These are phyloP conservation scores for Xenops minutus DNA, from an alignment of 2,797 vertebrate species.

Conservation along the genomic window DNA sequence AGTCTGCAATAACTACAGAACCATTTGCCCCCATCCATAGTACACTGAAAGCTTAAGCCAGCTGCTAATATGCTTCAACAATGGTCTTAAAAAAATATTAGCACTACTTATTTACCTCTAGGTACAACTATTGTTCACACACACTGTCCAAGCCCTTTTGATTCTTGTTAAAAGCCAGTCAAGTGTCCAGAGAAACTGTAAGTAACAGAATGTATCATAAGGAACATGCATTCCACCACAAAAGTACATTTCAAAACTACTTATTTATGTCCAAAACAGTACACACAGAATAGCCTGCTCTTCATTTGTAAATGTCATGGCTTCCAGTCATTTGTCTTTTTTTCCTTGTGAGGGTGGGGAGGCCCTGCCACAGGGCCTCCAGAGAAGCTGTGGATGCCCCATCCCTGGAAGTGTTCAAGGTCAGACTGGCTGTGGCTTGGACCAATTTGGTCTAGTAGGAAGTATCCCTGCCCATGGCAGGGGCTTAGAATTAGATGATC, in stretches of 20 bases:
- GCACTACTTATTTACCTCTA: background rate
- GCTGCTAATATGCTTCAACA: background rate
- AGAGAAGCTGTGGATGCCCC: background rate
- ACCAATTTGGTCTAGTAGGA: background rate
- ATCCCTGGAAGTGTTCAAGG: background rate
- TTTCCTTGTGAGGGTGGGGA: fast-evolving
- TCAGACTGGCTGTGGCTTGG: background rate
- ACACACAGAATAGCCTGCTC: background rate
- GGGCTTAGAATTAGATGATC: background rate
- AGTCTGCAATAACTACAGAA: background rate
- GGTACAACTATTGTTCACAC: background rate
- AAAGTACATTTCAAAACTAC: background rate
- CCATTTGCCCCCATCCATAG: background rate
- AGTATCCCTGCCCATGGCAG: background rate
- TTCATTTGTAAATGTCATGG: background rate
- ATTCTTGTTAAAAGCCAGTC: background rate
- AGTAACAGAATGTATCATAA: background rate
- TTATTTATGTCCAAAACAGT: background rate
- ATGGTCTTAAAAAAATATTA: background rate
- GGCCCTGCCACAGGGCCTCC: background rate
- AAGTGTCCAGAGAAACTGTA: background rate
- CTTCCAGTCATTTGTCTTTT: background rate
- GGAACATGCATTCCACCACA: background rate
- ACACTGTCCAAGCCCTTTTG: background rate
- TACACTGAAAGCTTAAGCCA: background rate